Base-by-base conservation (phyloP, 2,113 vertebrate genomes). In the Eretmochelys imbricata region DNA sequence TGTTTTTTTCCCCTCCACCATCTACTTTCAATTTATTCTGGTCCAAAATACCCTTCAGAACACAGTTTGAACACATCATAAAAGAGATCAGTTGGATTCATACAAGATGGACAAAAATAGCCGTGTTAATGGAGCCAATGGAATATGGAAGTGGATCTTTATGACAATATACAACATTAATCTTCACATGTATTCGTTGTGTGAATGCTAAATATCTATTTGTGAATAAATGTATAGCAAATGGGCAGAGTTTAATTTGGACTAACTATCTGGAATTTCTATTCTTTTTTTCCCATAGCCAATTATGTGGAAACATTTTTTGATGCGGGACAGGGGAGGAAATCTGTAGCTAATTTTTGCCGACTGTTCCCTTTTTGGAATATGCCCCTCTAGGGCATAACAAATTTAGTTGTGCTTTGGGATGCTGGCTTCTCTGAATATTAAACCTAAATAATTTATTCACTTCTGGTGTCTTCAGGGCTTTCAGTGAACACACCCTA, bases 401-500 rank as follows among this genome's bases (percentile, higher is more conserved):
- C 72, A 13, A 3, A 42, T 11, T 90, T 69, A 80, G 53, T 89
- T 94, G 13, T 89, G 95, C 72, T 80, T 90, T 85, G 38, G 95
- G 72, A 85, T 84, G 29, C 55, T 83, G 51, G 5, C 31, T 93
- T 96, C 89, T 82, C 92, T 80, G 81, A 94, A 80, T 92, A 80
- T 80, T 93, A 94, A 65, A 95, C 59, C 4, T 48, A 49, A 84
- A 62, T 14, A n/a, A 92, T 97, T 96, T 96, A 91, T 94, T 96
- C 79, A 93, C 86, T 29, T 82, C 72, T 81, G 54, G 27, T 82
- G 54, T 38, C 85, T 91, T 93, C 84, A 95, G 12, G 82, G 31
- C 22, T 82, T 95, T 97, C 92, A 19, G 79, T 82, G 48, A 94
- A 86, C 80, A 92, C 79, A 88, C 4, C 96, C 84, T 82, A 76